phyloP scores from a whole-genome alignment of 2,113 vertebrate species.

The Xiphorhynchus elegans region DNA sequence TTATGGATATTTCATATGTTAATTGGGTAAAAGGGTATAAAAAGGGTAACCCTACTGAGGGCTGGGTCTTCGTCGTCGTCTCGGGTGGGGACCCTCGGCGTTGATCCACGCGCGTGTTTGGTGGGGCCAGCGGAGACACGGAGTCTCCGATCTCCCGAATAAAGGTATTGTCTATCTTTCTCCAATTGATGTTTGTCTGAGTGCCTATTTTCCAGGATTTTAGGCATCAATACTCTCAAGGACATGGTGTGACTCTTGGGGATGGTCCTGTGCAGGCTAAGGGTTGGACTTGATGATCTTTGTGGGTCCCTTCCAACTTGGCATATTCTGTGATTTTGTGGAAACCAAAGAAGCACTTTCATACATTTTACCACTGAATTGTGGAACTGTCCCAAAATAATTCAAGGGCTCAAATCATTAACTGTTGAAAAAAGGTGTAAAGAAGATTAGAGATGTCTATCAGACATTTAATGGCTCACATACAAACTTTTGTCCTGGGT shows the following conservation, averaged over 20 bases:
- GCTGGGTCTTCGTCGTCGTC: too few relatives aligned
- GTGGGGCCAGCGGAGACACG: too few relatives aligned
- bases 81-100: too few relatives aligned
- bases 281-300: background rate
- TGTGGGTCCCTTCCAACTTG: background rate
- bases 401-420: background rate
- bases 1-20: too few relatives aligned
- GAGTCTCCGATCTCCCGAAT: too few relatives aligned
- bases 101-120: too few relatives aligned
- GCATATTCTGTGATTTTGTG: background rate
- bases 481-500: background rate
- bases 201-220: too few relatives aligned
- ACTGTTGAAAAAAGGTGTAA: background rate
- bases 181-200: too few relatives aligned
- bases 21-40: too few relatives aligned
- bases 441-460: background rate
- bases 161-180: too few relatives aligned
- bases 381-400: background rate
- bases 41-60: too few relatives aligned
- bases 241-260: background rate
- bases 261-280: background rate
- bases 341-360: background rate
- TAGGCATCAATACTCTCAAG: too few relatives aligned
- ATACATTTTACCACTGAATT: background rate
- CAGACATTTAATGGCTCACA: fast-evolving